Conservation (phyloP, 2,797 vertebrate genomes). For the Gymnodraco acuticeps region DNA sequence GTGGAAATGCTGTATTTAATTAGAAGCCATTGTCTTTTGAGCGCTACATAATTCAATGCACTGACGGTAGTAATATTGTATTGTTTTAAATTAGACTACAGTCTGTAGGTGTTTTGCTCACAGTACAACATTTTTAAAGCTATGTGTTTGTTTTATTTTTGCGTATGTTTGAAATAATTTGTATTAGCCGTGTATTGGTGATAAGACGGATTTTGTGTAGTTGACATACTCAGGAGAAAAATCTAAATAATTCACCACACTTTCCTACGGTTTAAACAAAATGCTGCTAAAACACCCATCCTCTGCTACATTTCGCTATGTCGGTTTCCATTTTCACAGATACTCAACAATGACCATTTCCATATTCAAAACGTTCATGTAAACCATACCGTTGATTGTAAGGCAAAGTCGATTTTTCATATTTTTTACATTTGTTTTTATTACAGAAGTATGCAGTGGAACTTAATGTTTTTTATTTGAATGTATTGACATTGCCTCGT, state of each 20-base stretch:
- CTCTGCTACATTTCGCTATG: not conserved
- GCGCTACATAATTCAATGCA: conserved; percentile 19
- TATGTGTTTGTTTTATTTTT: conserved; percentile 25
- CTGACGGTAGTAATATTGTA: conserved; percentile 17
- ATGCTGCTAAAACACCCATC: conserved; percentile 29
- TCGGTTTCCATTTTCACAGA: not conserved
- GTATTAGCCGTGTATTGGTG: conserved; percentile 34
- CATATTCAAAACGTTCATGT: not conserved
- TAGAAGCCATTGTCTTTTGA: not conserved
- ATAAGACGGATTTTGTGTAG: conserved; percentile 25
- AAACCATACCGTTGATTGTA: conserved; percentile 21
- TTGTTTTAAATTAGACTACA: conserved; percentile 31
- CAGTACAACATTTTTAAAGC: conserved; percentile 5
- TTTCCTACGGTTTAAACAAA: conserved; percentile 20
- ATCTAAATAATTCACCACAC: not conserved
- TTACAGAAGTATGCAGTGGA: conserved; percentile 39
- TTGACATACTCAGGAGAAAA: conserved; percentile 38
- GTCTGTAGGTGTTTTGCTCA: conserved; percentile 20
- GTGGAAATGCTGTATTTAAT: conserved; percentile 15
- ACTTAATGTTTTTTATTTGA: conserved; percentile 38
- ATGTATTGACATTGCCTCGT: conserved; percentile 30
- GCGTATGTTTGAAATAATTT: conserved; percentile 9
- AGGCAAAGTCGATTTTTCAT: conserved; percentile 22
- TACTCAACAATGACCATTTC: not conserved
- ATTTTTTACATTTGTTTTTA: conserved; percentile 16